Percentiles rank a stretch among this genome's conserved stretches.
phyloP scores from a whole-genome alignment of 2,113 vertebrate species.

The Mormyrus iriodes region DNA sequence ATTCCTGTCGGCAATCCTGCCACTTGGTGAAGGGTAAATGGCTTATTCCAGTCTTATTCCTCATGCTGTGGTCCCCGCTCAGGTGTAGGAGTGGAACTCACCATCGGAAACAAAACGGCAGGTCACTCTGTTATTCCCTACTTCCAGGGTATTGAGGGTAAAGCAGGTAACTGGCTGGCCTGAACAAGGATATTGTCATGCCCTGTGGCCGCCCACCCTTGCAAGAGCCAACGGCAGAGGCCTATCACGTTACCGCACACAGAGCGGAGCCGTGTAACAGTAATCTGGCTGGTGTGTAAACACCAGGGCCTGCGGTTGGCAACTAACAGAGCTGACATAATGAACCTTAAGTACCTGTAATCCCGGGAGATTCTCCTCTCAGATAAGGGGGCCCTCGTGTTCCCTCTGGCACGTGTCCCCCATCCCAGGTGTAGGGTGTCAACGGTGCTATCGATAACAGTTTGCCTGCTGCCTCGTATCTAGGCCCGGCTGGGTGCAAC shows the following conservation, averaged over 20 bases:
- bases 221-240: background rate
- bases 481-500: constrained; percentile 52
- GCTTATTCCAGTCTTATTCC: background rate
- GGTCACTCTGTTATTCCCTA: constrained; percentile 26
- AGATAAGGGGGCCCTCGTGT: constrained; percentile 60
- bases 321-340: constrained; percentile 70
- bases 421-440: constrained; percentile 67
- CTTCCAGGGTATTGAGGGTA: background rate
- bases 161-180: background rate
- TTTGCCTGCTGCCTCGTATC: constrained; percentile 54
- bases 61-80: background rate
- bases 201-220: background rate
- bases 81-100: background rate
- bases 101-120: constrained; percentile 16
- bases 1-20: constrained; percentile 26
- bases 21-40: constrained; percentile 35
- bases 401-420: constrained; percentile 66
- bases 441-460: constrained; percentile 61
- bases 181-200: background rate
- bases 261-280: constrained; percentile 22
- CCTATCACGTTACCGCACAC: background rate
- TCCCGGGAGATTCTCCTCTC: constrained; percentile 66
- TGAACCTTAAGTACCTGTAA: constrained; percentile 77
- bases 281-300: constrained; percentile 44
- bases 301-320: constrained; percentile 31